phyloP scores from a whole-genome alignment of 2,113 vertebrate genomes.

The Rhynchopsitta pachyrhyncha region DNA sequence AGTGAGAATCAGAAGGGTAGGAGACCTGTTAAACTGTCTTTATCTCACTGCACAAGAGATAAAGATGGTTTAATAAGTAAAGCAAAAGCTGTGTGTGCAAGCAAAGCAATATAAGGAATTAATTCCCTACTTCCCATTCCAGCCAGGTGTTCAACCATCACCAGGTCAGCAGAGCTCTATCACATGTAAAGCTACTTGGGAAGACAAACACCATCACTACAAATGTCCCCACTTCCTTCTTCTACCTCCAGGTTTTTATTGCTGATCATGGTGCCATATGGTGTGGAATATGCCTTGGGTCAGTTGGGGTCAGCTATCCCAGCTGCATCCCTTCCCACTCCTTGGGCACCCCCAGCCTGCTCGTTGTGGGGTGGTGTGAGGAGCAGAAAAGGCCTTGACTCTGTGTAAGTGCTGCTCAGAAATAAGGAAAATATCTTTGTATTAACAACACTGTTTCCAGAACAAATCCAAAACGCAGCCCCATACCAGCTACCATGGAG shows the following conservation, averaged over 20 bases:
- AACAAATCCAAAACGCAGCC: neutral
- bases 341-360: neutral
- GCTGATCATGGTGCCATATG: fast-evolving
- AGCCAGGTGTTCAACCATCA: neutral
- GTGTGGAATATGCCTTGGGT: neutral
- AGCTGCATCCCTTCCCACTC: neutral
- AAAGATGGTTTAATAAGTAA: neutral
- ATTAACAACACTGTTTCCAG: neutral
- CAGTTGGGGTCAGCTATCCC: neutral
- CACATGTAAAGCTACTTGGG: neutral
- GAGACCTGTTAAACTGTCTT: neutral
- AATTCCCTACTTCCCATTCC: neutral
- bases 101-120: neutral
- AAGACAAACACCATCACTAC: fast-evolving
- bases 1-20: neutral
- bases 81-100: neutral
- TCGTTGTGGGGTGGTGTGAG: neutral
- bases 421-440: neutral
- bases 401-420: neutral
- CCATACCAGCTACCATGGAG: no score
- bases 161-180: neutral
- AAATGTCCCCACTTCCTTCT: neutral
- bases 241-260: neutral
- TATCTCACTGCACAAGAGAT: neutral
- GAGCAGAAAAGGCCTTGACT: neutral